Conservation (phyloP, 1,140 invertebrate species). For the Sitobion miscanthi region DNA sequence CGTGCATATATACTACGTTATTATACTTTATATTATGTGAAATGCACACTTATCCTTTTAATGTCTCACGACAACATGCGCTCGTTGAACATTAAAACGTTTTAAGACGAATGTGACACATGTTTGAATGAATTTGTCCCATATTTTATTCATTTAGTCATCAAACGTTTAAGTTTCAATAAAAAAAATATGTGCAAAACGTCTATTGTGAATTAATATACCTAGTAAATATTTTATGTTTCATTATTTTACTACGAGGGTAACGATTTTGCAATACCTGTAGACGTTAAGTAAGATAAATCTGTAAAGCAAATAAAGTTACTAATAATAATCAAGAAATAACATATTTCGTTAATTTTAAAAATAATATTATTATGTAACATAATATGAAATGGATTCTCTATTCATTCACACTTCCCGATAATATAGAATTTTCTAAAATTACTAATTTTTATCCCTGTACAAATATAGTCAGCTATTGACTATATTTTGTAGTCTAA, state of each 20-base stretch:
- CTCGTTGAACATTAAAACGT: neutral
- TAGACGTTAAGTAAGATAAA: neutral
- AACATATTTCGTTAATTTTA: neutral
- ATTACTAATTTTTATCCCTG: neutral
- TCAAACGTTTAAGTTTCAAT: neutral
- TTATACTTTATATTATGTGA: neutral
- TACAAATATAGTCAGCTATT: neutral
- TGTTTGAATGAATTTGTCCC: neutral
- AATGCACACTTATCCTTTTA: neutral
- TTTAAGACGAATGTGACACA: neutral
- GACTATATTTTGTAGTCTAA: too few species aligned
- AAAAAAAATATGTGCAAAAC: neutral
- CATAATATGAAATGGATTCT: too few species aligned
- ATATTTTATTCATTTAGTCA: neutral
- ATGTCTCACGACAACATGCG: neutral
- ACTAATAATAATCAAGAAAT: neutral
- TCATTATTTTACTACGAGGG: neutral
- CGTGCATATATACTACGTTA: neutral
- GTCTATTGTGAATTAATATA: neutral
- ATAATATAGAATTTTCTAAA: neutral
- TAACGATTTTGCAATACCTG: neutral
- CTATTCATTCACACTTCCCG: neutral
- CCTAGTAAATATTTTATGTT: neutral
- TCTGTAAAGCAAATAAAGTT: neutral
- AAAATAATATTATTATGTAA: neutral